Conservation (phyloP, 2,888 invertebrate genomes). For the Agrochola litura region DNA sequence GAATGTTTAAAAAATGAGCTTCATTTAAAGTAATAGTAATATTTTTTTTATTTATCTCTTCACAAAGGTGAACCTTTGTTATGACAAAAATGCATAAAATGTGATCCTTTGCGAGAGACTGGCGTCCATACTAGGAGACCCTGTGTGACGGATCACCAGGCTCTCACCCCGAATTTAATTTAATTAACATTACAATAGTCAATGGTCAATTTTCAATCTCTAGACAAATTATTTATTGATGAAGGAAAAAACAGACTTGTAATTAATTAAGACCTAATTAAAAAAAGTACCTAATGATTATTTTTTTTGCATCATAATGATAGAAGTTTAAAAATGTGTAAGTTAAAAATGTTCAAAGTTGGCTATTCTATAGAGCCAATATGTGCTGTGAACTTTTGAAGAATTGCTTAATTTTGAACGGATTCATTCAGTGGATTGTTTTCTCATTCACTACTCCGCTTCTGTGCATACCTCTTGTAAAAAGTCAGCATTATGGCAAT, state of each 20-base stretch:
- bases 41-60: not conserved
- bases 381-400: not conserved
- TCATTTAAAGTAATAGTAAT: not conserved
- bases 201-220: no score
- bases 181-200: no score
- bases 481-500: not conserved
- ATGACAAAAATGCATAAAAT: no score
- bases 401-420: not conserved
- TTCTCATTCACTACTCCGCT: not conserved
- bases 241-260: no score
- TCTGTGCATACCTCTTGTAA: not conserved
- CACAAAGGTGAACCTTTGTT: no score
- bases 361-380: not conserved
- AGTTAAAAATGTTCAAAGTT: not conserved
- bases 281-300: no score
- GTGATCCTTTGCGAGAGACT: no score
- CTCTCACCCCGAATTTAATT: not conserved
- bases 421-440: not conserved
- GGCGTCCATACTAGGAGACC: no score
- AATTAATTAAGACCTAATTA: no score
- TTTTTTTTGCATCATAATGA: not conserved
- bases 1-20: not conserved
- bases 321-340: not conserved
- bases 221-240: no score
- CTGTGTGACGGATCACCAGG: no score